These are phyloP conservation scores for Tachystola acroxantha DNA, from an alignment of 2,888 invertebrate genomes.

Conservation along the genomic window DNA sequence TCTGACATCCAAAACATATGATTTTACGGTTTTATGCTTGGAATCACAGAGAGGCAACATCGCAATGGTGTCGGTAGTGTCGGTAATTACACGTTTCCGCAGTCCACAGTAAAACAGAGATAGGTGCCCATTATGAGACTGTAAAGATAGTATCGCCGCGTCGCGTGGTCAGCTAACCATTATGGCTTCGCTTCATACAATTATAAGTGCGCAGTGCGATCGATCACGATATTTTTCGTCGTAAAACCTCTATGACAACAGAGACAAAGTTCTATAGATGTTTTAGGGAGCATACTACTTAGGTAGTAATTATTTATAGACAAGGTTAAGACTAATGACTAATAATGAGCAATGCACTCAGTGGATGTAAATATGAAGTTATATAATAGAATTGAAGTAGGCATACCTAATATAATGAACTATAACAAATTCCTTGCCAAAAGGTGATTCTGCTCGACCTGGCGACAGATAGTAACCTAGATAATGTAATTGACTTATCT, in stretches of 20 bases:
- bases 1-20: constrained; percentile 2
- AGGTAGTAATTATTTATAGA: neutral
- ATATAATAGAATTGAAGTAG: too few relatives aligned
- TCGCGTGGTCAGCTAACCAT: constrained; percentile 38
- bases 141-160: constrained; percentile 42
- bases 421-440: too few relatives aligned
- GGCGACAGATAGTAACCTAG: too few relatives aligned
- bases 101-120: constrained; percentile 48
- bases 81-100: constrained; percentile 52
- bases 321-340: too few relatives aligned
- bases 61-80: constrained; percentile 14
- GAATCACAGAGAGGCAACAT: constrained; percentile 37
- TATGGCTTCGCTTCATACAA: constrained; percentile 62
- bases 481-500: too few relatives aligned
- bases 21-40: constrained; percentile 23
- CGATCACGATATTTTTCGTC: constrained; percentile 26
- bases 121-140: constrained; percentile 28
- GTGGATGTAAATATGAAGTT: too few relatives aligned
- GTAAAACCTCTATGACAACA: neutral
- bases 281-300: neutral
- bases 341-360: neutral
- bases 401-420: too few relatives aligned
- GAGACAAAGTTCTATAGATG: neutral
- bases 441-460: too few relatives aligned
- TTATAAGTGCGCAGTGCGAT: constrained; percentile 43